Conservation (phyloP, 2,113 vertebrate genomes). For the Etheostoma cragini region DNA sequence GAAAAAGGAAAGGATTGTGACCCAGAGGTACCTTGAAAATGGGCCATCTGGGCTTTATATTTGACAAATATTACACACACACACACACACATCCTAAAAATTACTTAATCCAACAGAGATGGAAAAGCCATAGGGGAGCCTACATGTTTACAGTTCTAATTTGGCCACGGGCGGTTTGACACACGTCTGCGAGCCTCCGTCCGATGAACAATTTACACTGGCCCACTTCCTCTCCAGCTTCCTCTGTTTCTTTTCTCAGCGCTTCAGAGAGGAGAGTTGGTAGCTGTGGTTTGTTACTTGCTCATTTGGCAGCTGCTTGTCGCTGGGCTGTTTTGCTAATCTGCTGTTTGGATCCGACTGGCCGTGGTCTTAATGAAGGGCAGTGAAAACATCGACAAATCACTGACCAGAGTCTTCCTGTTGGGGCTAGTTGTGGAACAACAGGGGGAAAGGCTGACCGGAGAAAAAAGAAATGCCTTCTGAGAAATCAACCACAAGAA, state of each 20-base stretch:
- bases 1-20: constrained; percentile 30
- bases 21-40: constrained; percentile 36
- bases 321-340: constrained; percentile 30
- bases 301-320: constrained; percentile 26
- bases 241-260: neutral
- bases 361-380: constrained; percentile 39
- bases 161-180: constrained; percentile 28
- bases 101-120: constrained; percentile 48
- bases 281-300: constrained; percentile 31
- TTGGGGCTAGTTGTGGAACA: neutral
- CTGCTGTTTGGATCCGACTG: constrained; percentile 14
- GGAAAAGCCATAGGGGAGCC: constrained; percentile 42
- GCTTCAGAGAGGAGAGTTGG: constrained; percentile 12
- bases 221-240: constrained; percentile 37
- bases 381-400: constrained; percentile 51
- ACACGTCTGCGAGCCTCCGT: constrained; percentile 17
- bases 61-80: constrained; percentile 16
- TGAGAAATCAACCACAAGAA: neutral
- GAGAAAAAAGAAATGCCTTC: constrained; percentile 9
- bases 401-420: constrained; percentile 42
- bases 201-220: constrained; percentile 30
- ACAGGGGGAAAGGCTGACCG: constrained; percentile 10
- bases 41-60: constrained; percentile 44
- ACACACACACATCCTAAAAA: constrained; percentile 20
- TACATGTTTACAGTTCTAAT: constrained; percentile 52